A percentile compares a stretch with the other conserved stretches of the same genome.
Conservation (phyloP, 2,888 invertebrate genomes). For the Agrypnus murinus region DNA sequence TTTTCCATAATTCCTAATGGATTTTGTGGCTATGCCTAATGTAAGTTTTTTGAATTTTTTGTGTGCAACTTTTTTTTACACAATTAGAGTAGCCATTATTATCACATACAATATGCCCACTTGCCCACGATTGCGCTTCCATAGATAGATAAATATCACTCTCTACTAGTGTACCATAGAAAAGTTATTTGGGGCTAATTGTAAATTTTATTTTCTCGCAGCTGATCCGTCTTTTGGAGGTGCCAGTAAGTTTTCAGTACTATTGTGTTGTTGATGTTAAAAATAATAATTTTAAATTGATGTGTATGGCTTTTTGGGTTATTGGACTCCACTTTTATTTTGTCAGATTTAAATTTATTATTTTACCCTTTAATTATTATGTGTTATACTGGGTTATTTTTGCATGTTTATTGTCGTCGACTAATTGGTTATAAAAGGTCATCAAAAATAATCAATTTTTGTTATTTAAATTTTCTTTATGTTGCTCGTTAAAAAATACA, state of each 20-base stretch:
- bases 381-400: no score
- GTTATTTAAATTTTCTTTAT: no score
- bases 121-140: slow-evolving; percentile 46
- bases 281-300: no score
- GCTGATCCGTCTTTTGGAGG: slow-evolving; percentile 73
- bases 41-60: slow-evolving; percentile 66
- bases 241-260: slow-evolving; percentile 74
- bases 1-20: slow-evolving; percentile 59
- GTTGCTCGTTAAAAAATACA: no score
- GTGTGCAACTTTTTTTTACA: slow-evolving; percentile 60
- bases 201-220: slow-evolving; percentile 61
- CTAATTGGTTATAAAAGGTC: no score
- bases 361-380: no score
- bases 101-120: slow-evolving; percentile 41
- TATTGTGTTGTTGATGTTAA: slow-evolving; percentile 15
- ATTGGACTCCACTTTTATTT: no score
- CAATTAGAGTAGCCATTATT: slow-evolving; percentile 59
- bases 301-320: no score
- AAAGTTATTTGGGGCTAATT: slow-evolving; percentile 21
- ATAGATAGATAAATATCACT: slow-evolving; percentile 27
- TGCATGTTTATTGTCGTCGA: no score
- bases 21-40: slow-evolving; percentile 64
- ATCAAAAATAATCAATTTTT: no score
- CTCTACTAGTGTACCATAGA: not conserved
- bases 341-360: no score